Evolutionary conservation across 2,113 vertebrate species (phyloP).

Genomic region (Hippopotamus amphibius): DNA sequence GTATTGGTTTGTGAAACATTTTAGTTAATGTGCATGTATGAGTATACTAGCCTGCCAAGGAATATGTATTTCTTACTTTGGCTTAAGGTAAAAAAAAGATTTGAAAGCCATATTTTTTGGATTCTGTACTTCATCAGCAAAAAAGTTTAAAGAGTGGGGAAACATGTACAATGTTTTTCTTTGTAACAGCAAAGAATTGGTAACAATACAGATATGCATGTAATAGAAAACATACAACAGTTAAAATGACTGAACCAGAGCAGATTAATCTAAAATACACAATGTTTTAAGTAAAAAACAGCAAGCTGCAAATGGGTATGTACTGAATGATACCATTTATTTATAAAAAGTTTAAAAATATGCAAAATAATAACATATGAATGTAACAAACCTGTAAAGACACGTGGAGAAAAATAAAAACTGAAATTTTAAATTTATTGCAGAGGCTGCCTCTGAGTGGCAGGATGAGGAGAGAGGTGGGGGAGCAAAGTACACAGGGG

Average conservation of each 20-base stretch:
- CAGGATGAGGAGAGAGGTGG: background rate
- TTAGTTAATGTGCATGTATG: background rate
- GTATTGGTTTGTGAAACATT: background rate
- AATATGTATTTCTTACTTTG: conserved; percentile 12
- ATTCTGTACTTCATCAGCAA: background rate
- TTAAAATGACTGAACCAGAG: background rate
- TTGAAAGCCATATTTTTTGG: background rate
- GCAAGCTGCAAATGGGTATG: background rate
- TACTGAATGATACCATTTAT: background rate
- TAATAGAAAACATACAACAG: background rate
- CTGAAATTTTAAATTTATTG: background rate
- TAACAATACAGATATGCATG: background rate
- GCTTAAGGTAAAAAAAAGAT: background rate
- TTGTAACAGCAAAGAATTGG: conserved; percentile 21
- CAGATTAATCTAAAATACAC: conserved; percentile 1
- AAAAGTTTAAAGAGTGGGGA: background rate
- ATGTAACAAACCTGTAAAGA: background rate
- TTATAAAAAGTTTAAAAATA: conserved; percentile 26
- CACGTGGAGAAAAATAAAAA: background rate
- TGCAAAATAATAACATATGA: background rate
- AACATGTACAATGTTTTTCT: background rate
- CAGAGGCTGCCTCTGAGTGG: background rate
- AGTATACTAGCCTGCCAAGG: background rate
- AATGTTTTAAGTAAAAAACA: background rate
- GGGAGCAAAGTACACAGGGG: background rate